A percentile compares a stretch with the other conserved stretches of the same genome.
Conservation (phyloP, 2,113 vertebrate genomes). For the Thryonomys swinderianus region DNA sequence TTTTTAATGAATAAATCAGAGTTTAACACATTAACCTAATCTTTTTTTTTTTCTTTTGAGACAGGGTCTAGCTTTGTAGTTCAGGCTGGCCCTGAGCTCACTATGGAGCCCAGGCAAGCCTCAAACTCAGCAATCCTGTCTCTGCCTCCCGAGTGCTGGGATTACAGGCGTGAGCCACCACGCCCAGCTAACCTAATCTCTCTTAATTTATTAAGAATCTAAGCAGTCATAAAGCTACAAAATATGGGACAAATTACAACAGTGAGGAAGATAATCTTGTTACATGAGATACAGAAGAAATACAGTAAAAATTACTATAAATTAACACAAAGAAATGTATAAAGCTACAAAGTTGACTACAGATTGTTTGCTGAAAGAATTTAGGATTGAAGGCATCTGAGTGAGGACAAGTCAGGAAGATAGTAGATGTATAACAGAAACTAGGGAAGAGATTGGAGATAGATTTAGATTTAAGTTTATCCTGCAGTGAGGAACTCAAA, state of each 20-base stretch:
- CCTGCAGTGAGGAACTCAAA: background rate
- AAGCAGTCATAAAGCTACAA: background rate
- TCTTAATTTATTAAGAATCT: background rate
- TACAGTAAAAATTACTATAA: background rate
- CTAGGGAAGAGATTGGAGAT: background rate
- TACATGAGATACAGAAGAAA: background rate
- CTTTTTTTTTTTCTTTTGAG: too few species aligned
- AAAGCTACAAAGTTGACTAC: background rate
- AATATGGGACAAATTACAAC: background rate
- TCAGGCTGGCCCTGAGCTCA: too few species aligned
- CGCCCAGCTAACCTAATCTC: background rate
- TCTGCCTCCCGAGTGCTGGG: too few species aligned
- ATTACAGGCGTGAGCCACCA: too few species aligned
- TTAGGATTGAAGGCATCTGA: background rate
- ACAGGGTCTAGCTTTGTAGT: too few species aligned
- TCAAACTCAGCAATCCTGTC: too few species aligned
- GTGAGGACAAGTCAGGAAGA: background rate
- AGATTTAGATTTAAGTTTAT: background rate
- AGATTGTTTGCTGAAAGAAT: background rate
- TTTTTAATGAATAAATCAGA: slow-evolving; percentile 29
- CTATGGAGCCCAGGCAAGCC: too few species aligned
- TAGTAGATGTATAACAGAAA: background rate
- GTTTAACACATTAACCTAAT: background rate
- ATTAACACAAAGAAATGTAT: background rate
- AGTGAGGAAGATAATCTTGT: background rate